Base-by-base conservation (phyloP, 2,797 vertebrate genomes). In the Mallotus villosus region DNA sequence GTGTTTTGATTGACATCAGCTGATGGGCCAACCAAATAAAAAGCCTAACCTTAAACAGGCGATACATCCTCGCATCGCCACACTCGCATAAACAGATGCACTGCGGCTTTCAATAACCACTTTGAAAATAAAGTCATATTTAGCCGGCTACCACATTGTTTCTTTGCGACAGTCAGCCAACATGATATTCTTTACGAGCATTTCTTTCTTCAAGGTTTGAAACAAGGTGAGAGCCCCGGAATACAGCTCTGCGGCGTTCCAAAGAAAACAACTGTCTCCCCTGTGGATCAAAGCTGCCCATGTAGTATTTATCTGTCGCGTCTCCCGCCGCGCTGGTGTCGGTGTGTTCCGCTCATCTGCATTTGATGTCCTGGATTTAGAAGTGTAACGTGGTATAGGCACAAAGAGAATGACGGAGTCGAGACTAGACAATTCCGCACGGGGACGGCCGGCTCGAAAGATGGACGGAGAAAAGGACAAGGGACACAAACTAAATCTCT, bases 251-350 rank as follows among this genome's bases (percentile, higher is more conserved):
- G 14, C 11, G 22, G 25, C 4, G 9, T 24, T 24, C 9, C 71
- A 75, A 80, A 82, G 58, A 76, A 77, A 63, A 84, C 65, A 83
- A 80, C 65, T 60, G 77, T 78, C 32, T 73, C 24, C 7, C 24
- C 1, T 34, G 37, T 0, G 55, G 75, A 87, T 86, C 78, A 88
- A 89, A 87, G 82, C 53, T 0, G 22, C 5, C 2, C 59, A 21
- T 76, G 71, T 71, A 58, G 74, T 51, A 34, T 77, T 83, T 57
- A 77, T 86, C 75, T 77, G 75, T 75, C 63, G 67, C 63, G 68
- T 76, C 64, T 58, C 66, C 71, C 55, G 24, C 72, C 60, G 27
- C 58, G 63, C 46, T 70, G 17, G 16, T 57, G 71, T 65, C 22
- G 1, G 46, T 67, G 55, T 11, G 27, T 57, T 77, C 72, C 14